These are phyloP conservation scores for Lasioglossum malachurum DNA, from an alignment of 2,888 invertebrate genomes.

Conservation along the genomic window DNA sequence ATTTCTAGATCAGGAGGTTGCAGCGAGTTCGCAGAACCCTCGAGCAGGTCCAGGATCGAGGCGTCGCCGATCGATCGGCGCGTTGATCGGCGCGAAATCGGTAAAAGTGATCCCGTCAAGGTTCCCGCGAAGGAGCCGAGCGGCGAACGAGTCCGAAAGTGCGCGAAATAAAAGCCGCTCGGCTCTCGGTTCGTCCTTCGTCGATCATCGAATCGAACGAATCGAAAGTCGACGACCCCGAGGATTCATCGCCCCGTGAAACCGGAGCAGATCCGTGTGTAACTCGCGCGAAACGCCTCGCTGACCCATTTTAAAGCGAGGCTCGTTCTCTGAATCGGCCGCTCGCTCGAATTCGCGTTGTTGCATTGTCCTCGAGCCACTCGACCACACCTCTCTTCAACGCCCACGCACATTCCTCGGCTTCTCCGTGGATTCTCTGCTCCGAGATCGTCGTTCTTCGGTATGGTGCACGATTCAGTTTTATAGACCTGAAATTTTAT, in stretches of 20 bases:
- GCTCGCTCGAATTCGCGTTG: constrained; percentile 48
- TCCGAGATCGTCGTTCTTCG: background rate
- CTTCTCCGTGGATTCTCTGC: background rate
- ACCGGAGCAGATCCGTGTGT: constrained; percentile 38
- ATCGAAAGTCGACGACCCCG: constrained; percentile 59
- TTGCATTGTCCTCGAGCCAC: constrained; percentile 56
- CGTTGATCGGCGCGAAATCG: constrained; percentile 19
- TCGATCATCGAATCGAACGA: constrained; percentile 18
- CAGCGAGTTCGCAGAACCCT: background rate
- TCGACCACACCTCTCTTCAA: constrained; percentile 63
- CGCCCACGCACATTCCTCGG: constrained; percentile 62
- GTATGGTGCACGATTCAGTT: background rate
- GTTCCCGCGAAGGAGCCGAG: background rate
- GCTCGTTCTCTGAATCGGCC: constrained; percentile 25
- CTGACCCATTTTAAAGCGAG: constrained; percentile 46
- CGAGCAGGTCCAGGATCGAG: background rate
- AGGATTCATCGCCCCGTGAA: constrained; percentile 36
- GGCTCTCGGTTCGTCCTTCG: constrained; percentile 44
- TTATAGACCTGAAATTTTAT: background rate
- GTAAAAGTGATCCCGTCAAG: constrained; percentile 39
- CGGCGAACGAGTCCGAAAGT: constrained; percentile 46
- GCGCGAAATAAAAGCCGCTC: constrained; percentile 9
- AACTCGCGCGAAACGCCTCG: constrained; percentile 20
- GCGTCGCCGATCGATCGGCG: background rate
- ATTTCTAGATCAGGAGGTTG: background rate